phyloP scores from a whole-genome alignment of 2,888 invertebrate species.

The Arctia plantaginis region DNA sequence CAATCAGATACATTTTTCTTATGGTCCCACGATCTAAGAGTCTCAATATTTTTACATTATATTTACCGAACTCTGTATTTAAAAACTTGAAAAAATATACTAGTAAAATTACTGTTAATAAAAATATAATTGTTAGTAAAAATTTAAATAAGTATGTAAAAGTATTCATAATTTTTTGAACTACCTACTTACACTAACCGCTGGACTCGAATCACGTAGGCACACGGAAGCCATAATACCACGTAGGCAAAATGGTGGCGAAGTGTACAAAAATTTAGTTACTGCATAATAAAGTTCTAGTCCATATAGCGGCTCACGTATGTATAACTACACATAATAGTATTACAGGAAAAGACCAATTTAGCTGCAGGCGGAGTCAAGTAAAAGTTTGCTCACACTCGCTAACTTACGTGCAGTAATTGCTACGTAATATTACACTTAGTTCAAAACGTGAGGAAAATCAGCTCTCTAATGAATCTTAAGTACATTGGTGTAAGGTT shows the following conservation, averaged over 20 bases:
- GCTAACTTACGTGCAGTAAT: constrained; percentile 22
- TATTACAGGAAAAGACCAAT: constrained; percentile 25
- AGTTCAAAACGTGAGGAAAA: constrained; percentile 8
- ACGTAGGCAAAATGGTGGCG: neutral
- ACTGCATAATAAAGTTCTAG: neutral
- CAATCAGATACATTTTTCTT: too few species aligned
- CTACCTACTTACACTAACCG: neutral
- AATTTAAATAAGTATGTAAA: neutral
- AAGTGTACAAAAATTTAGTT: constrained; percentile 1
- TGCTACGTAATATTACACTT: constrained; percentile 13
- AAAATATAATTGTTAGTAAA: too few species aligned
- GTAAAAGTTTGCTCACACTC: constrained; percentile 20
- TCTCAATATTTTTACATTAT: too few species aligned
- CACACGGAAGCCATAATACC: neutral
- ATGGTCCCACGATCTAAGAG: too few species aligned
- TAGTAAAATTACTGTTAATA: neutral
- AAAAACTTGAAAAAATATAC: neutral
- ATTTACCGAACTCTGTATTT: too few species aligned
- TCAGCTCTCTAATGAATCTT: neutral
- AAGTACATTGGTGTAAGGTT: neutral
- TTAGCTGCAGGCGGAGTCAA: constrained; percentile 16
- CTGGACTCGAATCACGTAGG: neutral
- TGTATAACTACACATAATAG: constrained; percentile 1
- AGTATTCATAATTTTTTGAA: neutral
- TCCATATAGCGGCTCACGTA: neutral